A percentile compares a stretch with the other conserved stretches of the same genome.
Evolutionary conservation across 1,140 invertebrate genomes (phyloP).

Genomic region (Ips typographus): DNA sequence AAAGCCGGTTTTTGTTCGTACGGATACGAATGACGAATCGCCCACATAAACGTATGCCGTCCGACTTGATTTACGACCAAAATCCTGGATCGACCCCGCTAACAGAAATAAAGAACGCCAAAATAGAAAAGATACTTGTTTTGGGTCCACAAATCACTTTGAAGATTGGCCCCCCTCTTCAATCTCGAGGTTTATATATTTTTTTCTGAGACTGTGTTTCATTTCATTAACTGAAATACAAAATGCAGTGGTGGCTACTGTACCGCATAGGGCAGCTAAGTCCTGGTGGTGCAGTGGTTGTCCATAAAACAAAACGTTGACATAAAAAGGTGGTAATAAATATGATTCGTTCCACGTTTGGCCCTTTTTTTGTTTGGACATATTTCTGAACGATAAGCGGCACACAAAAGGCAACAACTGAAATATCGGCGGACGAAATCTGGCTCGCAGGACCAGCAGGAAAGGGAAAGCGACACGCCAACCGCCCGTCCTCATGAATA

Average conservation of each 20-base stretch:
- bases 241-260: neutral
- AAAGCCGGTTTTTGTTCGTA: slow-evolving; percentile 39
- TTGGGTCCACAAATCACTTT: slow-evolving; percentile 51
- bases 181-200: slow-evolving; percentile 6
- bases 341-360: slow-evolving; percentile 22
- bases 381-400: slow-evolving; percentile 26
- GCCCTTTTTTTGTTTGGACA: slow-evolving; percentile 30
- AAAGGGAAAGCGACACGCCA: slow-evolving; percentile 32
- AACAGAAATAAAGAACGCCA: slow-evolving; percentile 51
- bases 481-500: slow-evolving; percentile 27
- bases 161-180: slow-evolving; percentile 7
- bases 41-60: slow-evolving; percentile 49
- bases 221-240: too few relatives aligned
- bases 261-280: too few relatives aligned
- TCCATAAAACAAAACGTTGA: neutral
- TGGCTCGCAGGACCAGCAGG: slow-evolving; percentile 20
- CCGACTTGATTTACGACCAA: slow-evolving; percentile 47
- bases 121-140: slow-evolving; percentile 53
- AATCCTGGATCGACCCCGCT: slow-evolving; percentile 45
- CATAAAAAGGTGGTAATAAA: slow-evolving; percentile 11
- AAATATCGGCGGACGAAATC: slow-evolving; percentile 27
- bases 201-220: neutral
- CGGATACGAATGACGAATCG: slow-evolving; percentile 44
- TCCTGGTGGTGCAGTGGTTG: too few relatives aligned
- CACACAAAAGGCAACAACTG: slow-evolving; percentile 26